These are phyloP conservation scores for Ormyrus labotus DNA, from an alignment of 2,888 invertebrate species.

Conservation along the genomic window DNA sequence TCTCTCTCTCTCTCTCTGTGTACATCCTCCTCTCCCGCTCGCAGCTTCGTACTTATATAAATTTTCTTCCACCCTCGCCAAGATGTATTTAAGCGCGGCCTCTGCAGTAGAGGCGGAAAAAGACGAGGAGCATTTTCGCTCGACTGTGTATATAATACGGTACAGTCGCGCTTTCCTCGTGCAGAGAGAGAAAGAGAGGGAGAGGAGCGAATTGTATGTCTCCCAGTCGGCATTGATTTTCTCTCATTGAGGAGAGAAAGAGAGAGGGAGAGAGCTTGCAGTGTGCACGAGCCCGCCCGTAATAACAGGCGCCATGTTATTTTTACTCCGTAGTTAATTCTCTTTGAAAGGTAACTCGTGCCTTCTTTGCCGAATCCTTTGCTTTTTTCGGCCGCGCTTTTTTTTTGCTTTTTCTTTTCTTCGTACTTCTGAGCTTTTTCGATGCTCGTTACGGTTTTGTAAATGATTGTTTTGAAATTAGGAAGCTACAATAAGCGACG, in stretches of 20 bases:
- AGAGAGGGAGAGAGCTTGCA: conserved; percentile 17
- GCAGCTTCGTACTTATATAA: conserved; percentile 43
- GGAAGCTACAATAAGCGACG: too few species aligned
- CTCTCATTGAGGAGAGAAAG: conserved; percentile 56
- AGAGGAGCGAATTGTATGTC: background rate
- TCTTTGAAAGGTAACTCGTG: conserved; percentile 53
- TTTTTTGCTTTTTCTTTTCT: conserved; percentile 5
- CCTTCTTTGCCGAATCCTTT: conserved; percentile 51
- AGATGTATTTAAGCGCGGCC: conserved; percentile 40
- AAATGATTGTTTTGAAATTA: too few species aligned
- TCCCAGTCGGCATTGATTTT: conserved; percentile 62
- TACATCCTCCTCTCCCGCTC: background rate
- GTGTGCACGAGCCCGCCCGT: conserved; percentile 46
- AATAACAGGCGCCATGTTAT: conserved; percentile 63
- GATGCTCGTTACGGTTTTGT: background rate
- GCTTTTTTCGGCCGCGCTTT: background rate
- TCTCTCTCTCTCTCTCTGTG: background rate
- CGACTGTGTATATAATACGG: conserved; percentile 22
- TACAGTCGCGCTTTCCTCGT: conserved; percentile 1
- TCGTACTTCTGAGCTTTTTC: background rate
- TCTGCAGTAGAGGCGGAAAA: conserved; percentile 32
- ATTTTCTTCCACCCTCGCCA: conserved; percentile 44
- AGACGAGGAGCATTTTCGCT: conserved; percentile 39
- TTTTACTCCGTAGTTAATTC: conserved; percentile 57
- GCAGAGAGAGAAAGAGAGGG: too few species aligned